Percentiles rank a stretch among this genome's conserved stretches.
These are phyloP conservation scores for Lagodon rhomboides DNA, from an alignment of 2,797 vertebrate genomes.

Conservation along the genomic window DNA sequence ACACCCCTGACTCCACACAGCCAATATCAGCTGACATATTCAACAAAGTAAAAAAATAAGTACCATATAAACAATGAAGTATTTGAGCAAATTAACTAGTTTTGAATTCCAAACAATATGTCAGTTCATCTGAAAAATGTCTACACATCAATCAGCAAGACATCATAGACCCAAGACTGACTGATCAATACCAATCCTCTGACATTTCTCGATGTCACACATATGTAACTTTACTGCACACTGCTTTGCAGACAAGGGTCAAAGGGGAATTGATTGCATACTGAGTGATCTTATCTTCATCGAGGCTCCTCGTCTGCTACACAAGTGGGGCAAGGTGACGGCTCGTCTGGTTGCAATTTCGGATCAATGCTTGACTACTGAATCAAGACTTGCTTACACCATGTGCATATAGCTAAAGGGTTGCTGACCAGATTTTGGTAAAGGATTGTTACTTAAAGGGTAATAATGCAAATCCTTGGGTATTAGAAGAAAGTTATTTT, in stretches of 20 bases:
- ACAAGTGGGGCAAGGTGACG: neutral
- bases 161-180: conserved; percentile 5
- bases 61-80: neutral
- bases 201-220: neutral
- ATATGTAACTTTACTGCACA: neutral
- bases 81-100: neutral
- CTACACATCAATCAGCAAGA: conserved; percentile 6
- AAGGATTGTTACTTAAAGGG: neutral
- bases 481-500: neutral
- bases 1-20: neutral
- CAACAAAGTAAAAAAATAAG: neutral
- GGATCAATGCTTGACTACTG: conserved; percentile 38
- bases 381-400: conserved; percentile 2
- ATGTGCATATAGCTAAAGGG: neutral
- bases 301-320: conserved; percentile 27
- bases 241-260: conserved; percentile 38
- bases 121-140: neutral
- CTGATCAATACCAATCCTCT: conserved; percentile 21
- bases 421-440: neutral
- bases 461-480: neutral
- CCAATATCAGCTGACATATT: neutral
- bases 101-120: neutral
- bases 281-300: conserved; percentile 13
- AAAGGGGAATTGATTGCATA: conserved; percentile 40
- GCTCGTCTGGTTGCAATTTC: conserved; percentile 41